Percentiles rank a stretch among this genome's conserved stretches.
These are phyloP conservation scores for Sinosuthora webbiana DNA, from an alignment of 2,113 vertebrate species.

Conservation along the genomic window DNA sequence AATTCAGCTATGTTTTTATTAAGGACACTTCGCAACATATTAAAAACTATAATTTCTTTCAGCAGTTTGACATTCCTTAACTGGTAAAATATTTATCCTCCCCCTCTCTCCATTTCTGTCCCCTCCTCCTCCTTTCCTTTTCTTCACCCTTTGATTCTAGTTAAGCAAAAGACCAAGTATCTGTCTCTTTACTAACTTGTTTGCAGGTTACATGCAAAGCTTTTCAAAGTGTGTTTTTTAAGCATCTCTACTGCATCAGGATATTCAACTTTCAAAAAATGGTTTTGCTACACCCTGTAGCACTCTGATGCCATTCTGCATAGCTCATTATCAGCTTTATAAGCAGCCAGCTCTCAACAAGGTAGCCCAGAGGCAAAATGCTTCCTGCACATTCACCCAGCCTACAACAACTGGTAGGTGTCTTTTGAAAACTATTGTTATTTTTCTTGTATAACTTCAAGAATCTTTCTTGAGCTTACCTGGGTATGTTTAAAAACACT, in stretches of 20 bases:
- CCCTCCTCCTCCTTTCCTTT: neutral
- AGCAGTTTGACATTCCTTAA: neutral
- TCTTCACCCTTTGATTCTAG: neutral
- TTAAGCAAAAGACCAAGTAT: neutral
- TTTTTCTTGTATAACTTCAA: neutral
- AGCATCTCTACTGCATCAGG: neutral
- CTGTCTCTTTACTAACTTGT: neutral
- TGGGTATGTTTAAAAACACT: slow-evolving; percentile 88
- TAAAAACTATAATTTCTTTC: neutral
- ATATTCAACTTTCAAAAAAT: neutral
- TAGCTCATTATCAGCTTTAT: neutral
- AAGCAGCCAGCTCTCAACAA: neutral
- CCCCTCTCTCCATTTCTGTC: neutral
- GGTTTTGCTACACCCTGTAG: neutral
- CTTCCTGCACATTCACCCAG: neutral
- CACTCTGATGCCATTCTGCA: neutral
- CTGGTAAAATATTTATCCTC: neutral
- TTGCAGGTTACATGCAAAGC: neutral
- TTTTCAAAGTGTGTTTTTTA: neutral
- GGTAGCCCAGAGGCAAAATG: neutral
- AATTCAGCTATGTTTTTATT: neutral
- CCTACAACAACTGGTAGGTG: neutral
- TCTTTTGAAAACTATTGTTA: neutral
- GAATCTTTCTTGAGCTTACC: slow-evolving; percentile 65
- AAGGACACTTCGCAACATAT: neutral